These are phyloP conservation scores for Pyxicephalus adspersus DNA, from an alignment of 2,113 vertebrate genomes.

Conservation along the genomic window DNA sequence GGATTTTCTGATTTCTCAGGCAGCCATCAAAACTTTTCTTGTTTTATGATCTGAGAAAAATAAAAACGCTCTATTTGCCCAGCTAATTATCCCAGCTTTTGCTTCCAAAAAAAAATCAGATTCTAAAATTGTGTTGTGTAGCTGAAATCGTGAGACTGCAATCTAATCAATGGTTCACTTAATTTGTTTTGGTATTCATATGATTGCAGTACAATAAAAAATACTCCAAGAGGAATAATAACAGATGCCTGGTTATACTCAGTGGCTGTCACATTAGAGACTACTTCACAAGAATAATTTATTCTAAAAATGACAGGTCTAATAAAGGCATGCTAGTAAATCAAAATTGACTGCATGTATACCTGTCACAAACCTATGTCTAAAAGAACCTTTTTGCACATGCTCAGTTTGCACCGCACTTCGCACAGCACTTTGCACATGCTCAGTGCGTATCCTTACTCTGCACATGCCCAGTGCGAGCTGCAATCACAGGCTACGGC, in stretches of 20 bases:
- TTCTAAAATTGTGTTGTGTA: no score
- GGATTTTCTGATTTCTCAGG: neutral
- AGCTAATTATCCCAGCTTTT: neutral
- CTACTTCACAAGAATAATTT: no score
- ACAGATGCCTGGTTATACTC: neutral
- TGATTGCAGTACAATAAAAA: constrained; percentile 16
- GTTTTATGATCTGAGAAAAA: neutral
- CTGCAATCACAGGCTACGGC: no score
- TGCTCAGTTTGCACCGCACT: no score
- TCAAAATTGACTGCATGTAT: no score
- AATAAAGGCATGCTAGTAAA: no score
- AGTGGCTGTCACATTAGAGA: neutral
- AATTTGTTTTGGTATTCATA: constrained; percentile 30
- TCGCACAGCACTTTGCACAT: no score
- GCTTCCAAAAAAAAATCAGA: constrained; percentile 18
- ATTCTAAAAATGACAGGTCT: no score
- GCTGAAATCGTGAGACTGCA: neutral
- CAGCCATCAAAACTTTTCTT: neutral
- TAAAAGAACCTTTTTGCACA: no score
- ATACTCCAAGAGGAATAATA: neutral
- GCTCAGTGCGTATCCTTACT: no score
- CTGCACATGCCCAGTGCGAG: no score
- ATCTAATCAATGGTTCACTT: neutral
- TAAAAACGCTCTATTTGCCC: neutral
- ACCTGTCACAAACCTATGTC: no score